A percentile compares a stretch with the other conserved stretches of the same genome.
Conservation (phyloP, 2,797 vertebrate genomes). For the Sternotherus odoratus region DNA sequence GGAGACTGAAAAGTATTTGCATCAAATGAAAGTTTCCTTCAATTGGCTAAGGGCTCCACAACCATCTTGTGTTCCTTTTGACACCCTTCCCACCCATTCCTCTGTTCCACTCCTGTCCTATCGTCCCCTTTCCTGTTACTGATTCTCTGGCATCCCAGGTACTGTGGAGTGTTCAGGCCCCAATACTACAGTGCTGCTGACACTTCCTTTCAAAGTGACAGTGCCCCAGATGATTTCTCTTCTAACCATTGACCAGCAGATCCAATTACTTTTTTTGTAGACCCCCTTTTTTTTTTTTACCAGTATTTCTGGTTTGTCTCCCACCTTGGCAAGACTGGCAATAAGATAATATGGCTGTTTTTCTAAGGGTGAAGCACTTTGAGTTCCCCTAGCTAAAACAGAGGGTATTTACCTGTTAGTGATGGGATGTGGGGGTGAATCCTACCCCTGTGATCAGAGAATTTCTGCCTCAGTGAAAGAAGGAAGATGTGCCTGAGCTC, state of each 20-base stretch:
- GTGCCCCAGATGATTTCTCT: conserved; percentile 20
- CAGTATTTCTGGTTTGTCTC: background rate
- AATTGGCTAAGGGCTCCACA: background rate
- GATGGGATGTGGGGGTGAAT: background rate
- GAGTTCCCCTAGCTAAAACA: background rate
- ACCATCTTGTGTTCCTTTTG: background rate
- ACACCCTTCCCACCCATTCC: background rate
- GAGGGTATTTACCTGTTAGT: background rate
- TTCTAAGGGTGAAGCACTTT: background rate
- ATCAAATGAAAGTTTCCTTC: background rate
- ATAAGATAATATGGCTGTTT: background rate
- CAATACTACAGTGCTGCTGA: conserved; percentile 14
- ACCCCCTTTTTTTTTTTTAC: background rate
- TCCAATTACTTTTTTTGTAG: conserved; percentile 8
- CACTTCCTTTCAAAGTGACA: background rate
- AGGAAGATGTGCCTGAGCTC: background rate
- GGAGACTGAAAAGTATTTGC: background rate
- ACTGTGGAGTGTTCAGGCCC: background rate
- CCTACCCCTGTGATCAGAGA: background rate
- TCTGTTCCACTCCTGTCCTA: background rate
- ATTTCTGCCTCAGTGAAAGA: background rate
- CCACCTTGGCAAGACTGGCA: conserved; percentile 4
- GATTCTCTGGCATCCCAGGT: conserved; percentile 3
- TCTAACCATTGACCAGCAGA: background rate
- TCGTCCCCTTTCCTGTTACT: conserved; percentile 9